Conservation (phyloP, 2,113 vertebrate genomes). For the Ageneiosus marmoratus region DNA sequence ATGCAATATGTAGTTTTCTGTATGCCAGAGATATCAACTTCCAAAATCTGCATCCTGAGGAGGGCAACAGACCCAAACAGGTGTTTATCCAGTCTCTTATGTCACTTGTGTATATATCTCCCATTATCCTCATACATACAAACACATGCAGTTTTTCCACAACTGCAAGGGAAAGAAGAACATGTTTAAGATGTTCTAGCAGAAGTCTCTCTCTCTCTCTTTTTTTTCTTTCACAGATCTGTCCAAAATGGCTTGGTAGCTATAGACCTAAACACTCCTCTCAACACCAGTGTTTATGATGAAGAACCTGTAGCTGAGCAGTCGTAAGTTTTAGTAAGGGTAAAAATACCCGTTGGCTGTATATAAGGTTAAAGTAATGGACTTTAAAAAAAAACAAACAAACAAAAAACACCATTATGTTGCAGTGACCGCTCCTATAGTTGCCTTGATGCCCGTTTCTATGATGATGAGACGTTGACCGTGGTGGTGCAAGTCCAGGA, state of each 20-base stretch:
- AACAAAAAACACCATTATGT: neutral
- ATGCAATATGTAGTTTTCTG: constrained; percentile 91
- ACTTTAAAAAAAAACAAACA: neutral
- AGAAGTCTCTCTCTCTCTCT: neutral
- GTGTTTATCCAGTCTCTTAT: constrained; percentile 60
- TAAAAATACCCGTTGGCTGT: neutral
- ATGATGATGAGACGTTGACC: constrained; percentile 90
- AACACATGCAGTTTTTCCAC: neutral
- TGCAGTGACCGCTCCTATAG: constrained; percentile 67
- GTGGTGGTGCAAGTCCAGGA: constrained; percentile 83
- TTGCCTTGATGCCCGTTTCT: constrained; percentile 92
- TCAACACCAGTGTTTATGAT: constrained; percentile 77
- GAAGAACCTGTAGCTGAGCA: constrained; percentile 62
- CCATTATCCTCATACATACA: neutral
- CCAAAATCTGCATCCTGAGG: constrained; percentile 85
- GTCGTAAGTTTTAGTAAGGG: constrained; percentile 70
- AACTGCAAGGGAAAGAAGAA: neutral
- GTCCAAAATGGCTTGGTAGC: constrained; percentile 79
- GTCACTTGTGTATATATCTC: neutral
- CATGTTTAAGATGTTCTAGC: neutral
- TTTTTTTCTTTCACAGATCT: constrained; percentile 67
- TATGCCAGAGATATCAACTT: constrained; percentile 81
- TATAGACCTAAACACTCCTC: constrained; percentile 79
- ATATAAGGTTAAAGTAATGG: neutral
- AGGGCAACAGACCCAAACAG: constrained; percentile 86